A percentile compares a stretch with the other conserved stretches of the same genome.
Conservation (phyloP, 2,888 invertebrate genomes). For the Ypsolopha scabrella region DNA sequence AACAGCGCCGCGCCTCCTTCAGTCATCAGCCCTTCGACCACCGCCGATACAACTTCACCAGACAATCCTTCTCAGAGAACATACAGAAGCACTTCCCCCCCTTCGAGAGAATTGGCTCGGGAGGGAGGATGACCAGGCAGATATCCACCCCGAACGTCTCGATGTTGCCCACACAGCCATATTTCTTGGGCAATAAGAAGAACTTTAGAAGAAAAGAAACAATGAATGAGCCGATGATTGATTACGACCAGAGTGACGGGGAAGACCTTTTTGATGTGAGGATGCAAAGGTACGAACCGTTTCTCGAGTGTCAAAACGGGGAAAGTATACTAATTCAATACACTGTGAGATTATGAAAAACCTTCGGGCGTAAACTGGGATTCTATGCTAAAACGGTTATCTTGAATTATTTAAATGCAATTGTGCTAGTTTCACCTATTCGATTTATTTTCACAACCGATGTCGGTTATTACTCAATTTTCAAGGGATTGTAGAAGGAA, state of each 20-base stretch:
- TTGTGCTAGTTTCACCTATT: too few species aligned
- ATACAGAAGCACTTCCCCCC: conserved; percentile 49
- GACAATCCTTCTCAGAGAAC: conserved; percentile 60
- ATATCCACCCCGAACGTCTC: conserved; percentile 51
- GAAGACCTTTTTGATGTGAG: conserved; percentile 58
- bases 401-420: too few species aligned
- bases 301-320: too few species aligned
- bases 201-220: conserved; percentile 45
- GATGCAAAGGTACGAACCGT: conserved; percentile 22
- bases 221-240: conserved; percentile 52
- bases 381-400: too few species aligned
- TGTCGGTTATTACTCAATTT: too few species aligned
- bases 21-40: conserved; percentile 44
- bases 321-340: too few species aligned
- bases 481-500: too few species aligned
- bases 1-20: conserved; percentile 44
- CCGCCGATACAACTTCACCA: conserved; percentile 34
- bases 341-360: too few species aligned
- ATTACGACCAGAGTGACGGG: conserved; percentile 61
- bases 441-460: too few species aligned
- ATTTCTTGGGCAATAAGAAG: conserved; percentile 44
- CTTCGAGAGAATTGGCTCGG: conserved; percentile 36
- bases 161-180: conserved; percentile 34
- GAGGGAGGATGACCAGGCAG: conserved; percentile 36
- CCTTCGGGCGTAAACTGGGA: too few species aligned